Evolutionary conservation across 92 coral and sea anemone genomes (phyloP), one percentile per base, ranked within the genome.

Genomic region (Porites divaricata): DNA sequence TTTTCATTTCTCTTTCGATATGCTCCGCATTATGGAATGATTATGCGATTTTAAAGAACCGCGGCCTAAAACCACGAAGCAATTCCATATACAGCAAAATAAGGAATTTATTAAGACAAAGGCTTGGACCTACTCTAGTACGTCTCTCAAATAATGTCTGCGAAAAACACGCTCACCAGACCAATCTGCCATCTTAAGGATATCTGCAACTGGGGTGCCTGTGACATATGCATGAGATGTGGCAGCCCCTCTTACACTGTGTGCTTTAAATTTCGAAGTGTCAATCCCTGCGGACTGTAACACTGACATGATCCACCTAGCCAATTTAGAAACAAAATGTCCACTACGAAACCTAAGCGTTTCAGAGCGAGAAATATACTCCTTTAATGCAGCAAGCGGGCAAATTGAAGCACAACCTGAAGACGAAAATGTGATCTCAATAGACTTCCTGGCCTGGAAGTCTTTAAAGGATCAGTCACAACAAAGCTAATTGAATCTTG

Each of bases 401-500:
- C 35, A 28, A 28, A 28, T 28, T 28, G 35, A 28, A 28, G 35
- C 35, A 28, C 35, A 28, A 28, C 35, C 35, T 28, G 35, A 1
- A 1, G 35, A 28, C 35, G 35, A 28, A 28, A 28, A 28, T 28
- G 35, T 28, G 35, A 28, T 28, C 35, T 81, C 80, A 81, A 76
- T 25, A 56, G 81, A 76, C 48, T 86, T 86, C 26, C 90, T 48
- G 93, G 90, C 84, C 62, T 81, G 57, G 93, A 90, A 41, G 93
- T 81, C 79, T 82, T 86, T 28, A 86, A 77, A 25, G 81, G 66
- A n/a, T 90, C 91, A 11, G 81, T 51, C 25, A 88, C 82, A 79
- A 85, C 80, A 63, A 83, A 83, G 48, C 75, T 63, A 59, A 74
- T 63, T 51, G 74, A 61, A 83, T 83, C 51, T 41, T 48, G 74